Evolutionary conservation across 2,797 vertebrate species (phyloP), one percentile per base, ranked within the genome.

Genomic region (Rhabdomys pumilio): DNA sequence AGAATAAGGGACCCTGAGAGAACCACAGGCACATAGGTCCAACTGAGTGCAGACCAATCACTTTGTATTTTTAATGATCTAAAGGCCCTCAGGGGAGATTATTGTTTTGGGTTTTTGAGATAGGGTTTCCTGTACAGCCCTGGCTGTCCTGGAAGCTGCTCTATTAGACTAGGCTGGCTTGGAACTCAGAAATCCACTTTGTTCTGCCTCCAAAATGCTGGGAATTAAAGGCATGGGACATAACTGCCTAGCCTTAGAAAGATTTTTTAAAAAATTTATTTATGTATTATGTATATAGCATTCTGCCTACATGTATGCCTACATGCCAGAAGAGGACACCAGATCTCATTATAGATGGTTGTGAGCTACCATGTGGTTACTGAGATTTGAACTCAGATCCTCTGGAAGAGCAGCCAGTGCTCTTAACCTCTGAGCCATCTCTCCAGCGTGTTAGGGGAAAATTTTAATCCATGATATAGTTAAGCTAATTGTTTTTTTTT

Each of bases 401-500:
- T 19, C 34, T n/a, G 34, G 17, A 72, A 34, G 65, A 67, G 65
- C 6, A 67, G 31, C 13, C 31, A 67, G 31, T 67, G 65, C 31
- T 67, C 31, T 34, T 67, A 67, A 15, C 65, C 31, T 67, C 14
- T n/a, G 31, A n/a, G 31, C 14, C 65, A 67, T 67, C 65, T 34
- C 65, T 67, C 14, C 13, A 67, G 65, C 13, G 13, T 2, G 15
- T 6, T 34, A 67, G 14, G 31, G 14, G 31, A 34, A 34, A 67
- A 9, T 59, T 83, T 83, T 79, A 75, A 77, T 80, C n/a, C 59
- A 73, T 26, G 19, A 6, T 72, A 85, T 1, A 79, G 41, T 44
- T 81, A 22, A 72, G 41, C 8, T 92, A 53, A 87, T n/a, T 87
- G 50, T 75, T 79, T 63, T 91, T 79, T 75, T 75, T 63, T 89